Base-by-base conservation (phyloP, 2,888 invertebrate species). In the Empis livida region DNA sequence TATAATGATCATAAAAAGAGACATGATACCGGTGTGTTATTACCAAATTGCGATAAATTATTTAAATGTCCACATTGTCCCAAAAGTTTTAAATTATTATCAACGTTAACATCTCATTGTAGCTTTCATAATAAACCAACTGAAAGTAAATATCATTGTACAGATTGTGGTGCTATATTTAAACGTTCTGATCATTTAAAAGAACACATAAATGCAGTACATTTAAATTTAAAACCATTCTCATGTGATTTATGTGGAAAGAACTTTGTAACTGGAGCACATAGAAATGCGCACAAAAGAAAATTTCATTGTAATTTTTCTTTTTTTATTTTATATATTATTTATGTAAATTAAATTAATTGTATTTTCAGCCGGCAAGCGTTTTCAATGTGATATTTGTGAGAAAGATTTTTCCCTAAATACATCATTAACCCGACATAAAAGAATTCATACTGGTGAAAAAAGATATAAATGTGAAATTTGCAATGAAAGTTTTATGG, bases 51-150 rank as follows among this genome's bases (percentile, higher is more conserved):
- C n/a, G 41, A 41, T 13, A 20, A 41, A n/a, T 14, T 14, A n/a
- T 41, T 27, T 41, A 41, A 41, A 41, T 41, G 41, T n/a, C 41
- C 41, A 27, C 27, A 41, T 41, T 41, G 41, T n/a, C 41, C 41
- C 6, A 41, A 27, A 41, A 20, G 20, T 8, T 41, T 41, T 27
- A 27, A 41, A 14, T 41, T 41, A 8, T 41, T 41, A 27, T 20
- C 20, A 23, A 41, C 41, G 10, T 41, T 41, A 14, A 41, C 20
- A 41, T 14, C 20, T n/a, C 41, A 41, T 41, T 20, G 23, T n/a
- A 23, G 14, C 14, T 41, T 10, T 14, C 41, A 41, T 27, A 41
- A 27, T 23, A 41, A 41, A 27, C 20, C 41, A 23, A 13, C n/a
- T 3, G 41, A 41, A n/a, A 13, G 14, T 13, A 41, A 41, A 14